A percentile compares a stretch with the other conserved stretches of the same genome.
Evolutionary conservation across 64 coral and sea anemone genomes (phyloP).

Genomic region (Montipora sp.): DNA sequence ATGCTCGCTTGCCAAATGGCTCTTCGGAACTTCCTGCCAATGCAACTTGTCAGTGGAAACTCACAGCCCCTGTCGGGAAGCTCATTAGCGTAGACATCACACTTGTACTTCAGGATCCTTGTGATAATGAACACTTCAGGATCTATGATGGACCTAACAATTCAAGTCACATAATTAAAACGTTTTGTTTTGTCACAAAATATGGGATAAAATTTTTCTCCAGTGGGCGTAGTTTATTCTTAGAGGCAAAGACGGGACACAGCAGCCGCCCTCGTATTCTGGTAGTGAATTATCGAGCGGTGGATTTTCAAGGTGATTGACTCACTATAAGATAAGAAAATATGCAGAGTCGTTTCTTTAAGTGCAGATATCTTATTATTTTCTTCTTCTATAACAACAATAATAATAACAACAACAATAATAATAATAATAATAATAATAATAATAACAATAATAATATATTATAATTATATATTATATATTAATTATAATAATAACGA

Average conservation of each 20-base stretch:
- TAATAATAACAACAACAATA: too few species aligned
- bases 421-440: too few species aligned
- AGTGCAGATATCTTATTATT: too few species aligned
- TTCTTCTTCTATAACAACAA: too few species aligned
- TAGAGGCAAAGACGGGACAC: neutral
- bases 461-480: too few species aligned
- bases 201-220: neutral
- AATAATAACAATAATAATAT: too few species aligned
- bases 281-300: neutral
- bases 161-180: neutral
- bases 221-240: neutral
- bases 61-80: constrained; percentile 39
- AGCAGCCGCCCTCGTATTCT: neutral
- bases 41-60: constrained; percentile 18
- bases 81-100: neutral
- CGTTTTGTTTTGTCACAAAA: neutral
- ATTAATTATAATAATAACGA: too few species aligned
- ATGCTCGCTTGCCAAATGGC: neutral
- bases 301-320: constrained; percentile 1
- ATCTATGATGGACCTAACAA: constrained; percentile 7
- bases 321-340: too few species aligned
- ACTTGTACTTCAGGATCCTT: neutral
- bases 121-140: neutral
- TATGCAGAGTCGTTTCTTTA: too few species aligned
- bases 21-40: neutral